Percentiles rank a stretch among this genome's conserved stretches.
Evolutionary conservation across 2,797 vertebrate species (phyloP).

Genomic region (Margarornis squamiger): DNA sequence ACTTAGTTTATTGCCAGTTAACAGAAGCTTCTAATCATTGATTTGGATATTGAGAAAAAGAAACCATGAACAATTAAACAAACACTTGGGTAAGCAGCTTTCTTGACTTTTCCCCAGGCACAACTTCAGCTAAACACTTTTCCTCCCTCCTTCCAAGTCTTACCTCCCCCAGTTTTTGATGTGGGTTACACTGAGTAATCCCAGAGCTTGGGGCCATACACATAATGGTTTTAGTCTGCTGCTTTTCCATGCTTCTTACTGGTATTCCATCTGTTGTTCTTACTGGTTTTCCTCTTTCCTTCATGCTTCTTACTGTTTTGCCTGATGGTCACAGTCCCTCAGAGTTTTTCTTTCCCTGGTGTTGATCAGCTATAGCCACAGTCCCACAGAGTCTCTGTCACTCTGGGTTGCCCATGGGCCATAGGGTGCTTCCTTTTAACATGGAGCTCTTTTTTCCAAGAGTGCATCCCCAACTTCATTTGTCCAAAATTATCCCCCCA

Average conservation of each 20-base stretch:
- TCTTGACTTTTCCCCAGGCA: neutral
- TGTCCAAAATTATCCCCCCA: neutral
- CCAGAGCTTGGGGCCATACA: neutral
- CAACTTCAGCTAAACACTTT: neutral
- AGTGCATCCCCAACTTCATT: neutral
- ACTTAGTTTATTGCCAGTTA: neutral
- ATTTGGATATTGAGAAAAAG: neutral
- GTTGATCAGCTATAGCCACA: neutral
- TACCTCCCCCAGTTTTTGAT: neutral
- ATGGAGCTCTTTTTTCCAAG: neutral
- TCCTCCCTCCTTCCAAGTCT: neutral
- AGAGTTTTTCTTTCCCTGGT: neutral
- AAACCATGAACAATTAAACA: neutral
- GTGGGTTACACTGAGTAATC: neutral
- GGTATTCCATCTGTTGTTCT: neutral
- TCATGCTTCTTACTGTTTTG: neutral
- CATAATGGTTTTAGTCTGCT: neutral
- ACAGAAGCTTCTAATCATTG: neutral
- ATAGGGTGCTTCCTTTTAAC: neutral
- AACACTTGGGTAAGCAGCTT: neutral
- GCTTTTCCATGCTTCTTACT: neutral
- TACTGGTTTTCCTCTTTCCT: neutral
- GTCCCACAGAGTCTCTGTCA: neutral
- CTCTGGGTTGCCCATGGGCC: rapidly evolving
- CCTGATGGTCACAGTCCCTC: neutral